Evolutionary conservation across 2,888 invertebrate species (phyloP).

Genomic region (Eulithis testata): DNA sequence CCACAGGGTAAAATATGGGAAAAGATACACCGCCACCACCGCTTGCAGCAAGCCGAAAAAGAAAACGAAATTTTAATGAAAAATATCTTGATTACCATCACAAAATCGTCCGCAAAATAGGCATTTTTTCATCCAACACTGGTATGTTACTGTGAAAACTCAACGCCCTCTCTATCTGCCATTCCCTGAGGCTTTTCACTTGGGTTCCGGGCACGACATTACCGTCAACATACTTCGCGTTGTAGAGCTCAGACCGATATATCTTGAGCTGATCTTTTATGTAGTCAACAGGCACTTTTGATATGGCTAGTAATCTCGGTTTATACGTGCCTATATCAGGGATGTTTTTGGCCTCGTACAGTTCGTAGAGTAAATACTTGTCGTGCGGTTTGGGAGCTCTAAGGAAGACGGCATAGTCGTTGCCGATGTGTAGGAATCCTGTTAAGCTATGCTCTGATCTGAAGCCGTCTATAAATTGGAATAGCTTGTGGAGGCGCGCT

Average conservation of each 20-base stretch:
- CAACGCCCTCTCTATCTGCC: constrained; percentile 70
- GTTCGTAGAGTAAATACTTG: constrained; percentile 64
- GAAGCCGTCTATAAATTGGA: constrained; percentile 70
- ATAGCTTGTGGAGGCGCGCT: constrained; percentile 69
- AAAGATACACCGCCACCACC: not conserved
- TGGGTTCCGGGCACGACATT: constrained; percentile 68
- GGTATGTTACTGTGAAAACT: constrained; percentile 40
- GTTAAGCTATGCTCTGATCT: constrained; percentile 62
- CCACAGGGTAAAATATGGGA: constrained; percentile 5
- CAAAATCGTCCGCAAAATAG: constrained; percentile 55
- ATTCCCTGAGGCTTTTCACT: constrained; percentile 70
- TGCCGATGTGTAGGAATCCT: constrained; percentile 71
- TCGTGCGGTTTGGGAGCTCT: constrained; percentile 65
- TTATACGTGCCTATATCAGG: constrained; percentile 53
- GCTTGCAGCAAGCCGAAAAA: not conserved
- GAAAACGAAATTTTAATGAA: constrained; percentile 20
- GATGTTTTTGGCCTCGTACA: constrained; percentile 68
- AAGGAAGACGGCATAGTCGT: constrained; percentile 69
- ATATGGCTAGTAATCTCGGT: constrained; percentile 66
- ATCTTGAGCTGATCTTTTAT: constrained; percentile 65
- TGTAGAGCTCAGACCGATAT: constrained; percentile 63
- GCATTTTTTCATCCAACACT: constrained; percentile 48
- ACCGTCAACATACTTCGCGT: constrained; percentile 63
- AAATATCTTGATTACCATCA: constrained; percentile 33
- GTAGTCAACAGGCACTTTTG: constrained; percentile 69